Conservation (phyloP, 2,888 invertebrate species). For the Eristalinus sepulchralis region DNA sequence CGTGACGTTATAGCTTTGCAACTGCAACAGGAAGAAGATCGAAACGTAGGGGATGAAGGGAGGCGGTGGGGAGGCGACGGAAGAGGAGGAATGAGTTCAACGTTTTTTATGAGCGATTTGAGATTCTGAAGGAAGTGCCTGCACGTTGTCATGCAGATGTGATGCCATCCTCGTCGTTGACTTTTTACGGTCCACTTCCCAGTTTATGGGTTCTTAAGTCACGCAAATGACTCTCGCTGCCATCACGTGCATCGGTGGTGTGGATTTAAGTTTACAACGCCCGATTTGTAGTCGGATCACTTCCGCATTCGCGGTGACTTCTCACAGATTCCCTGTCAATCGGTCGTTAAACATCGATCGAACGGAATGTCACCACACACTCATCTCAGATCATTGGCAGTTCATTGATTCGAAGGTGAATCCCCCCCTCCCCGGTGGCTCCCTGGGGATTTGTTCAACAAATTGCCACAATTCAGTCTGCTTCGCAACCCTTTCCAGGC, state of each 20-base stretch:
- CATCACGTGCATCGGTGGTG: background rate
- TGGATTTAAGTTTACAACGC: background rate
- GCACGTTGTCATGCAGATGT: conserved; percentile 63
- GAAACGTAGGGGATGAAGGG: too few relatives aligned
- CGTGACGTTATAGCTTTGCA: conserved; percentile 17
- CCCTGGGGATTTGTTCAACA: background rate
- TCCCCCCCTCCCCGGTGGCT: background rate
- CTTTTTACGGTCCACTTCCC: conserved; percentile 50
- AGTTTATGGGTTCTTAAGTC: conserved; percentile 52
- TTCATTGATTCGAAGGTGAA: background rate
- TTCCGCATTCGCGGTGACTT: background rate
- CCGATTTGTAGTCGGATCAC: background rate
- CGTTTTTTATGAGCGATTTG: conserved; percentile 61
- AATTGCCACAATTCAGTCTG: background rate
- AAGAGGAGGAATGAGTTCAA: conserved; percentile 25
- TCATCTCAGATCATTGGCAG: background rate
- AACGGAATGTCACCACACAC: too few relatives aligned
- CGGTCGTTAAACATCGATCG: background rate
- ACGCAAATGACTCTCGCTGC: conserved; percentile 6
- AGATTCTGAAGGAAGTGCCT: conserved; percentile 53
- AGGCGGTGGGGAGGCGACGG: background rate
- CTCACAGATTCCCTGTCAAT: background rate
- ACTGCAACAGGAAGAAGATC: conserved; percentile 16
- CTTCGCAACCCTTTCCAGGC: background rate
- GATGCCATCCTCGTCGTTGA: conserved; percentile 56